phyloP scores from a whole-genome alignment of 2,888 invertebrate genomes.

The Pycnomerus fuliginosus region DNA sequence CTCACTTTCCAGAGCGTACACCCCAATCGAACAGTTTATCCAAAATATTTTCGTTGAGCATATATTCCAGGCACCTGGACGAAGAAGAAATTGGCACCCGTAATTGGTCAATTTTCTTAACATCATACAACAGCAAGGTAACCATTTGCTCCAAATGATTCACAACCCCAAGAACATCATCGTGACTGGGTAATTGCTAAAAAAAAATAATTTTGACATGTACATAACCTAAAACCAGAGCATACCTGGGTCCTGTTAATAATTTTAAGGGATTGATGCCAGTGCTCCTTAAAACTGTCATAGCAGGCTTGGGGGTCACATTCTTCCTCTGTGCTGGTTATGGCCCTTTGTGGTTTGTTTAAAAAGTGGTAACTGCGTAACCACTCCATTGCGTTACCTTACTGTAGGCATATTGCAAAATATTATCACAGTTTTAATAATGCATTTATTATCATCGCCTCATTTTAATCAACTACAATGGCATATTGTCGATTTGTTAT shows the following conservation, averaged over 20 bases:
- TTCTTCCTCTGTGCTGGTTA: slow-evolving; percentile 40
- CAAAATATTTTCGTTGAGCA: slow-evolving; percentile 82
- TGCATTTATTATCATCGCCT: too few species aligned
- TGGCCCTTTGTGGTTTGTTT: slow-evolving; percentile 40
- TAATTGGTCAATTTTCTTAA: slow-evolving; percentile 61
- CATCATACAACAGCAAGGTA: slow-evolving; percentile 78
- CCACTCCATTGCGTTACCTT: slow-evolving; percentile 46
- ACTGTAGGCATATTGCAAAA: slow-evolving; percentile 4
- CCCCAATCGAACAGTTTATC: slow-evolving; percentile 88
- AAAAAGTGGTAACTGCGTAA: slow-evolving; percentile 44
- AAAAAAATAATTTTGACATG: slow-evolving; percentile 14
- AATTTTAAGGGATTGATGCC: slow-evolving; percentile 88
- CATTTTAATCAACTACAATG: too few species aligned
- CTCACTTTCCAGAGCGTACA: slow-evolving; percentile 71
- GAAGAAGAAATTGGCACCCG: slow-evolving; percentile 55
- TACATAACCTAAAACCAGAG: slow-evolving; percentile 10
- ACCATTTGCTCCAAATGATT: slow-evolving; percentile 92
- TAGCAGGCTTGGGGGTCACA: slow-evolving; percentile 85
- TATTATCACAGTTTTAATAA: too few species aligned
- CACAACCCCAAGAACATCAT: slow-evolving; percentile 87
- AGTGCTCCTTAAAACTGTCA: slow-evolving; percentile 90
- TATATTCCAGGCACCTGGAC: slow-evolving; percentile 69
- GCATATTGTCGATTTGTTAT: too few species aligned
- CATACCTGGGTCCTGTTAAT: slow-evolving; percentile 68
- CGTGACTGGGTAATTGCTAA: slow-evolving; percentile 66